Conservation (phyloP, 2,888 invertebrate genomes). For the Drosophila kuntzei region DNA sequence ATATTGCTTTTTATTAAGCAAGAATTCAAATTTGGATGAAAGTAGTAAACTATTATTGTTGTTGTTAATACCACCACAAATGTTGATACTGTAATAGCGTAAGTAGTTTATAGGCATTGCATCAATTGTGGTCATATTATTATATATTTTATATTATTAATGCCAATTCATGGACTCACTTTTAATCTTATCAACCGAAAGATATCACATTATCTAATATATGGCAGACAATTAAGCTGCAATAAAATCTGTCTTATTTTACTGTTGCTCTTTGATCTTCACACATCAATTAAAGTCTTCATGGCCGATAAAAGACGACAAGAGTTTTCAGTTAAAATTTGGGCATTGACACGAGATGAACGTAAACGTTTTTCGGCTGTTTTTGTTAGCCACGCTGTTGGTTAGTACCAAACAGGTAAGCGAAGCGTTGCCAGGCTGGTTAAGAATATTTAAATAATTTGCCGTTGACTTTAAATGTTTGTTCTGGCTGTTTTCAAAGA, state of each 20-base stretch:
- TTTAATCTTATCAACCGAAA: slow-evolving; percentile 7
- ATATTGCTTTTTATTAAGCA: neutral
- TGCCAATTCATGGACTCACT: neutral
- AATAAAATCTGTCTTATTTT: slow-evolving; percentile 2
- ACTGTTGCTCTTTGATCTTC: neutral
- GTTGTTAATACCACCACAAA: neutral
- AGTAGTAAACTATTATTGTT: neutral
- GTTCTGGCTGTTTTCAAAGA: neutral
- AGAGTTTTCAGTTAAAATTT: slow-evolving; percentile 25
- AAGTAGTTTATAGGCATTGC: neutral
- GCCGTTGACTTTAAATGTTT: neutral
- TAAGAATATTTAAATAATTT: neutral
- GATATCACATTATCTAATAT: neutral
- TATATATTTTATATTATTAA: no score
- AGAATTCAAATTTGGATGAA: neutral
- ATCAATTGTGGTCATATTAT: slow-evolving; percentile 1
- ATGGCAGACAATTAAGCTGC: neutral
- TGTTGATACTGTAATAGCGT: neutral
- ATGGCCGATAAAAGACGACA: neutral
- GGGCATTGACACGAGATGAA: slow-evolving; percentile 29
- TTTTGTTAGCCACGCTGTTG: slow-evolving; percentile 16
- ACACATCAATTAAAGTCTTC: slow-evolving; percentile 15
- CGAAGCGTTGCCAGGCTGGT: slow-evolving; percentile 7
- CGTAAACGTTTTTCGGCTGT: neutral
- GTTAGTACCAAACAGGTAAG: slow-evolving; percentile 34